Base-by-base conservation (phyloP, 2,113 vertebrate species). In the Dicerorhinus sumatrensis region DNA sequence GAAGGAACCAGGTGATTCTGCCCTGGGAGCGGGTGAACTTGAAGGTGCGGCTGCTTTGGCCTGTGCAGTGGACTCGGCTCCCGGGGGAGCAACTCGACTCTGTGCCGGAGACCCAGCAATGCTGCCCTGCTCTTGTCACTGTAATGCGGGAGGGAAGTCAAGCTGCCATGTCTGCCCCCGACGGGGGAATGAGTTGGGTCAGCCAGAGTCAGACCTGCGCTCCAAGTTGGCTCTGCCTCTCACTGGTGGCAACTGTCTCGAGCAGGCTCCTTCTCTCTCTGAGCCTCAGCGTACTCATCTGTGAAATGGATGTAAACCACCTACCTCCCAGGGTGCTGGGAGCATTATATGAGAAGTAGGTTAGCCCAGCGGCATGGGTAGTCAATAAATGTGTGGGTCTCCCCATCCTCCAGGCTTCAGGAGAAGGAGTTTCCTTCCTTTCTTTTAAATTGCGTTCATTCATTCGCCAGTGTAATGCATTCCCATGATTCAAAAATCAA, bases 1-100 rank as follows among this genome's bases (percentile, higher is more conserved):
- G 87, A 95, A 65, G 72, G 76, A 94, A 48, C 46, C 69, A 56
- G 80, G 27, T 83, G 91, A 91, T 18, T 90, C 46, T 92, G 84
- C 48, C 21, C 56, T 29, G 51, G 69, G 67, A 63, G 21, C 2
- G 8, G 56, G 13, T 48, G 87, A n/a, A 27, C 46, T 3, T 23
- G 82, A 86, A 79, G 72, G 48, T 1, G 2, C 0, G 0, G 18
- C 54, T 46, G 33, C 23, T 90, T 91, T 48, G 36, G 39, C 12
- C 31, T 5, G 39, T 31, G 21, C 1, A 0, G 60, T 8, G 51
- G 58, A 39, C 42, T 17, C 56, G 46, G 16, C 46, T 94, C 25
- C 63, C 58, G 18, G 0, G 8, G 62, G 65, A 54, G 14, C 36
- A 56, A 25, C 54, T 46, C 12, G 21, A 60, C 69, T 56, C 42